Base-by-base conservation (phyloP, 2,797 vertebrate genomes). In the Strix occidentalis region DNA sequence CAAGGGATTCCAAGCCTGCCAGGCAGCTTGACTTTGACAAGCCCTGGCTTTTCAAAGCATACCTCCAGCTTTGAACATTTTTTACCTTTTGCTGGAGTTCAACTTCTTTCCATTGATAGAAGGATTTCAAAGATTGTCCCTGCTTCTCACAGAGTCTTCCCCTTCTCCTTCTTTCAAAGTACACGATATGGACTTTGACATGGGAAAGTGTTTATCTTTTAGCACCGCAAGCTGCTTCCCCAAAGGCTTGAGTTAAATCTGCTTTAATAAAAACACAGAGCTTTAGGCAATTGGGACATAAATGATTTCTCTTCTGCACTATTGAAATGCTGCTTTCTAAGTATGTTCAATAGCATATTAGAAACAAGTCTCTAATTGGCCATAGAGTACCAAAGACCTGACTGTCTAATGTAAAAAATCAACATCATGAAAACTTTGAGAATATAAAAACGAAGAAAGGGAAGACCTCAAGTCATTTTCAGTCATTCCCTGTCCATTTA, bases 201-300 rank as follows among this genome's bases (percentile, higher is more conserved):
- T 15, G 28, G n/a, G 21, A 80, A 94, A 66, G 11, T 65, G 57
- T 29, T 80, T 60, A 37, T 56, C 18, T 94, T 93, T 89, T 75
- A 95, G 69, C 51, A 84, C 39, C 51, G 43, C 24, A 82, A 83
- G 41, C 61, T 94, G 26, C 46, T 93, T 94, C 56, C 76, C 75
- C 37, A 81, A 93, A 77, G 75, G 57, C 43, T 87, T 92, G 84
- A 71, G 63, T 95, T 92, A 90, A 94, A 92, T 54, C 53, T 77
- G 50, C 88, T 83, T 92, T 96, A 95, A 96, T 95, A 87, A 96
- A 96, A 95, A 83, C 75, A 92, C 35, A 91, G 90, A 63, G 71
- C 90, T 93, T 80, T 91, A 87, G 76, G 65, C 93, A 96, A 31
- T 37, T 87, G 93, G 90, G 92, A 93, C 61, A 72, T 37, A 91